Evolutionary conservation across 2,888 invertebrate species (phyloP).

Genomic region (Anarsia innoxiella): DNA sequence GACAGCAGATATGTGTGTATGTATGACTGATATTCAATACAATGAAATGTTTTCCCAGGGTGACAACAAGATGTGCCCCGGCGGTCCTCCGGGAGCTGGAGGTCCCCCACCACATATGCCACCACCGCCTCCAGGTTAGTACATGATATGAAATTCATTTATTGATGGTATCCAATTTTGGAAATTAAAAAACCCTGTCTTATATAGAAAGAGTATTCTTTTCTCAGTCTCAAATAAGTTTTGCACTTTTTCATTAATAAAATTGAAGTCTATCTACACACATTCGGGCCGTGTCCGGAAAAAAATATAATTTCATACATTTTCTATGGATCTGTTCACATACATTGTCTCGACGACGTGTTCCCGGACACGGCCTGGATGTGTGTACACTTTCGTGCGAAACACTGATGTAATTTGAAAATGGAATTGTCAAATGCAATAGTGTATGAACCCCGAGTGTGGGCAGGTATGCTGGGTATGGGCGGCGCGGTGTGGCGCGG

Average conservation of each 20-base stretch:
- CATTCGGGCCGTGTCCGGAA: too few species aligned
- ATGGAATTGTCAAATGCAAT: neutral
- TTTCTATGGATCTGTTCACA: too few species aligned
- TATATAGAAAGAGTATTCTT: neutral
- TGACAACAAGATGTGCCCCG: slow-evolving; percentile 13
- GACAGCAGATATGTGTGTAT: neutral
- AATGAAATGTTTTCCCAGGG: neutral
- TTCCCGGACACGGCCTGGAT: neutral
- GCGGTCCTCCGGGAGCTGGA: slow-evolving; percentile 11
- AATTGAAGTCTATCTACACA: too few species aligned
- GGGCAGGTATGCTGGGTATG: slow-evolving; percentile 31
- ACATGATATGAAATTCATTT: neutral
- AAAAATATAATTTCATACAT: too few species aligned
- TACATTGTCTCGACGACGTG: neutral
- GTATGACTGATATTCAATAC: neutral
- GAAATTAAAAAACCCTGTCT: too few species aligned
- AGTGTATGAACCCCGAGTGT: neutral
- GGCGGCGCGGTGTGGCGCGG: slow-evolving; percentile 37
- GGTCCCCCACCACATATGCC: slow-evolving; percentile 45
- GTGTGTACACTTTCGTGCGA: neutral
- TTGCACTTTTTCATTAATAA: neutral
- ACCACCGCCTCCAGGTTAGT: slow-evolving; percentile 44
- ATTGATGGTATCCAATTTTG: neutral
- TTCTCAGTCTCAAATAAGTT: too few species aligned
- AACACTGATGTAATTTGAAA: neutral